These are phyloP conservation scores for Melangyna quadrimaculata DNA, from an alignment of 2,888 invertebrate genomes.

Conservation along the genomic window DNA sequence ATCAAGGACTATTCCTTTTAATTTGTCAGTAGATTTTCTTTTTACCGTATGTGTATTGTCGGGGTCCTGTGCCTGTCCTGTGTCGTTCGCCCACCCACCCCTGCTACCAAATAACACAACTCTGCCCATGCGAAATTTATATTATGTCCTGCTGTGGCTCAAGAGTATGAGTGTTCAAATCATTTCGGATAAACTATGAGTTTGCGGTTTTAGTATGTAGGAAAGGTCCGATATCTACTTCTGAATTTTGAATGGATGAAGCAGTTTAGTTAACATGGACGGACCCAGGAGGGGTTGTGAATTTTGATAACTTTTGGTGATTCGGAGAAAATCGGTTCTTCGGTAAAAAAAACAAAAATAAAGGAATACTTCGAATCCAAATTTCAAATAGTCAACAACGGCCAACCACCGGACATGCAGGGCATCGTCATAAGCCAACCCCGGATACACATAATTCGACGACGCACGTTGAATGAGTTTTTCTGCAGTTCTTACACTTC, in stretches of 20 bases:
- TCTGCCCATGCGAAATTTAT: constrained; percentile 22
- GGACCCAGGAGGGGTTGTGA: background rate
- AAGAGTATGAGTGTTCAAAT: constrained; percentile 24
- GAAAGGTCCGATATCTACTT: constrained; percentile 20
- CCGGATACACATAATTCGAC: no score
- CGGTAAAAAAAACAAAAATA: no score
- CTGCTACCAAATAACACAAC: background rate
- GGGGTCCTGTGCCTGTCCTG: background rate
- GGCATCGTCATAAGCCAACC: no score
- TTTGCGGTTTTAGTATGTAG: constrained; percentile 37
- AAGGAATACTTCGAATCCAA: no score
- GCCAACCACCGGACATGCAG: no score
- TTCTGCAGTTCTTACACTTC: no score
- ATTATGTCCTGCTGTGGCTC: constrained; percentile 36
- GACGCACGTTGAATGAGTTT: no score
- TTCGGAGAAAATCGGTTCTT: no score
- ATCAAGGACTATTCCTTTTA: constrained; percentile 33
- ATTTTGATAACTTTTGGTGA: background rate
- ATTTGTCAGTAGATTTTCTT: constrained; percentile 52
- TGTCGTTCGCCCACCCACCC: background rate
- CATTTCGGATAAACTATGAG: constrained; percentile 45
- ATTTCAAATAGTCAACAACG: no score
- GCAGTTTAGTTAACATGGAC: background rate
- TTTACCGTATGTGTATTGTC: background rate
- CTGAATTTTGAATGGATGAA: background rate